Base-by-base conservation (phyloP, 2,888 invertebrate species). In the Acanthopleura granulata region DNA sequence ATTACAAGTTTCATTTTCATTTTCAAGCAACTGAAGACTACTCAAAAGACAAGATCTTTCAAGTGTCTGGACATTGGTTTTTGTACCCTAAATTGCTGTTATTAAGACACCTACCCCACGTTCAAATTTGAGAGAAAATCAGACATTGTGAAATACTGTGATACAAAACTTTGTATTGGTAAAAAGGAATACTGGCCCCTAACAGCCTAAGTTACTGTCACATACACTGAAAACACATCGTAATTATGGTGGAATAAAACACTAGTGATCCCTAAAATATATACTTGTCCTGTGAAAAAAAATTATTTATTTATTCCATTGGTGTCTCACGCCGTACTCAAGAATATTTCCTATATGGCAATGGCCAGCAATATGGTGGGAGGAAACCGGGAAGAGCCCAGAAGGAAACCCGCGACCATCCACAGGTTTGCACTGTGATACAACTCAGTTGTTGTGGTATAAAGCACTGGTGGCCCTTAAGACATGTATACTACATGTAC, bases 171-270 rank as follows among this genome's bases (percentile, higher is more conserved):
- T 51, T 51, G 51, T 51, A 15, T 18, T 88, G 92, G 75, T 92
- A 91, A 73, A 92, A 91, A 72, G 78, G 76, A 0, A 79, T 80
- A 30, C 82, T 76, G 18, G 82, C 82, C 62, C 86, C 87, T 0
- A n/a, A n/a, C n/a, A n/a, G n/a, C n/a, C n/a, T n/a, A 74, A 78
- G 14, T 72, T 70, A 18, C 86, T 82, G 0, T 87, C 87, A 79
- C 85, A 87, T 70, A 93, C 92, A 83, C 93, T 93, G 40, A 93
- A 50, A 93, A 93, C 92, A 72, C 91, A 90, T 12, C 92, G 3
- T 57, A 57, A 3, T 57, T 57, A 12, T 71, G 18, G 27, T 72
- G 29, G 15, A 12, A 30, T 18, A 57, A 57, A 22, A 12, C 57
- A 57, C 22, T 57, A 3, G 57, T 57, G 12, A 4, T 12, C 22